Percentiles rank a stretch among this genome's conserved stretches.
phyloP scores from a whole-genome alignment of 2,113 vertebrate genomes.

The Gnathonemus echidnorhynchus region DNA sequence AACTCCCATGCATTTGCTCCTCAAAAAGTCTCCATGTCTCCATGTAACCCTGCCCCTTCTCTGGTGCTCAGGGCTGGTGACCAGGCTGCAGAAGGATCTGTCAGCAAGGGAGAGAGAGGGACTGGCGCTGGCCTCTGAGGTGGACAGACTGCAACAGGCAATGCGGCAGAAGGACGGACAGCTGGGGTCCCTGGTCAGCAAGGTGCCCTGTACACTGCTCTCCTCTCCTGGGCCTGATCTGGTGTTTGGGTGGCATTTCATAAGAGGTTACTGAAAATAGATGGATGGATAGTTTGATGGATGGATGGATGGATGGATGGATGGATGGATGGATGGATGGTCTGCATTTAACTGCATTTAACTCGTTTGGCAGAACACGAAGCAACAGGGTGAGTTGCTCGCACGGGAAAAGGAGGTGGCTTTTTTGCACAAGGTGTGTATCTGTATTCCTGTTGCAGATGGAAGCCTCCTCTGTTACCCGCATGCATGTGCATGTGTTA shows the following conservation, averaged over 20 bases:
- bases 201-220: conserved; percentile 39
- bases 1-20: neutral
- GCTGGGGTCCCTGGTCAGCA: conserved; percentile 51
- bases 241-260: neutral
- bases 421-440: conserved; percentile 52
- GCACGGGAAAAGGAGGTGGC: conserved; percentile 43
- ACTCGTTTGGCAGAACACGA: conserved; percentile 36
- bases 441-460: neutral
- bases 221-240: neutral
- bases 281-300: neutral
- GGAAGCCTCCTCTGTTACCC: neutral
- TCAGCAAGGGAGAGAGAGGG: conserved; percentile 51
- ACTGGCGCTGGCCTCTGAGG: conserved; percentile 49
- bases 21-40: neutral
- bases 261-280: neutral
- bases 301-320: neutral
- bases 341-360: neutral
- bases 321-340: neutral
- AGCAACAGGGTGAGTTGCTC: conserved; percentile 34
- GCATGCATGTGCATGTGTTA: conserved; percentile 1
- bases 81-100: conserved; percentile 59
- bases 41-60: neutral
- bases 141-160: conserved; percentile 49
- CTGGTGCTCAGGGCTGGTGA: conserved; percentile 50
- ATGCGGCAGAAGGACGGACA: conserved; percentile 55